Evolutionary conservation across 2,888 invertebrate species (phyloP).

Genomic region (Colostygia pectinataria): DNA sequence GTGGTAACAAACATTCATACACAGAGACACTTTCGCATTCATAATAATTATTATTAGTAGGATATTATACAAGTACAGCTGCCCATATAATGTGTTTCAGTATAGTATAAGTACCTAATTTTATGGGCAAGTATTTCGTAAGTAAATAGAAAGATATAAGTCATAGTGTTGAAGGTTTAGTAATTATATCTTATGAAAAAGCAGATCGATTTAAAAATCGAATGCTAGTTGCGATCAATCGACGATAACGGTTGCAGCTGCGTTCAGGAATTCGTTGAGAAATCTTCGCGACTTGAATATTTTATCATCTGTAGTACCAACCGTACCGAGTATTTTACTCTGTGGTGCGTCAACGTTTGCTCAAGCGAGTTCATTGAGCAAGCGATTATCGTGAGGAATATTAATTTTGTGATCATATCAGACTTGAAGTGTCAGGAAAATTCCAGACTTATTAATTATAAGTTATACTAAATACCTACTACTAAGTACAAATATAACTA

Average conservation of each 20-base stretch:
- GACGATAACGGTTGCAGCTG: conserved; percentile 72
- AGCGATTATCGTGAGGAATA: conserved; percentile 27
- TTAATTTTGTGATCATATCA: conserved; percentile 17
- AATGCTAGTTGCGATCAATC: conserved; percentile 58
- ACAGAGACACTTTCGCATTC: too few relatives aligned
- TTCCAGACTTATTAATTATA: not conserved
- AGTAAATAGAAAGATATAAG: too few relatives aligned
- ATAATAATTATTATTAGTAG: too few relatives aligned
- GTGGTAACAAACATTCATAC: too few relatives aligned
- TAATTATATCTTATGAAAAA: conserved; percentile 5
- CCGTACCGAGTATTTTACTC: conserved; percentile 6
- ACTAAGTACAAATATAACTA: too few relatives aligned
- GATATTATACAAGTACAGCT: too few relatives aligned
- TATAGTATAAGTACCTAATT: too few relatives aligned
- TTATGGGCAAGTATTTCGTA: too few relatives aligned
- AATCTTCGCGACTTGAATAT: conserved; percentile 75
- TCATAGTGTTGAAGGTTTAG: too few relatives aligned
- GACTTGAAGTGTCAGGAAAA: conserved; percentile 5
- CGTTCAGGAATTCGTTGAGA: conserved; percentile 80
- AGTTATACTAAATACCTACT: too few relatives aligned
- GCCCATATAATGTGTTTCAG: too few relatives aligned
- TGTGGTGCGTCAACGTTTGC: conserved; percentile 38
- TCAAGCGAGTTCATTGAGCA: conserved; percentile 35
- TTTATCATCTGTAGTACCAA: conserved; percentile 46
- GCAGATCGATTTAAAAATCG: conserved; percentile 57